These are phyloP conservation scores for Fragariocoptes setiger DNA, from an alignment of 1,140 invertebrate species.

Conservation along the genomic window DNA sequence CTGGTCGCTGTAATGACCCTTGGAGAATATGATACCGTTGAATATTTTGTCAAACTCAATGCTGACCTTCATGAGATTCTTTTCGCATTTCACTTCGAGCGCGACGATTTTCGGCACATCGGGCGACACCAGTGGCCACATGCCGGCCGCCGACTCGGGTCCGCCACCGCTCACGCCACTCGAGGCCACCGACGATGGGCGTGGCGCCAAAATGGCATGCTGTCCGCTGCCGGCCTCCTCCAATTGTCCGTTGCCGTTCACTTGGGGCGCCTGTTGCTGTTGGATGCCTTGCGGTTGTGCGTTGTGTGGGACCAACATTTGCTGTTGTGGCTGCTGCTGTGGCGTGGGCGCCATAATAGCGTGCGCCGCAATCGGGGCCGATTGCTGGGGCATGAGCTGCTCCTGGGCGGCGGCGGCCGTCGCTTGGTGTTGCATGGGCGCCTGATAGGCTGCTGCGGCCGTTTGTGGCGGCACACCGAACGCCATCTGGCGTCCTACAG, in stretches of 20 bases:
- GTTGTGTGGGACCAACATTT: background rate
- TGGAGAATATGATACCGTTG: slow-evolving; percentile 14
- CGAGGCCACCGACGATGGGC: no score
- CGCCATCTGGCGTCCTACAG: no score
- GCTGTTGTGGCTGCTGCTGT: background rate
- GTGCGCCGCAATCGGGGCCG: background rate
- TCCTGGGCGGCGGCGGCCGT: background rate
- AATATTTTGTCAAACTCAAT: slow-evolving; percentile 15
- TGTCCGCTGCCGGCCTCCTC: background rate
- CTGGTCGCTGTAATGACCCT: slow-evolving; percentile 37
- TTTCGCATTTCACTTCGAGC: slow-evolving; percentile 15
- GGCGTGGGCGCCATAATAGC: background rate
- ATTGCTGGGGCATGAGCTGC: background rate
- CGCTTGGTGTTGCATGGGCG: background rate
- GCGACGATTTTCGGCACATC: slow-evolving; percentile 14
- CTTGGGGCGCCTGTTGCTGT: background rate
- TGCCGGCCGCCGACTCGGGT: slow-evolving; percentile 4
- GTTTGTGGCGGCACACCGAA: no score
- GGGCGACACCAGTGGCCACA: slow-evolving; percentile 12
- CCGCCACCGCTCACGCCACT: slow-evolving; percentile 11
- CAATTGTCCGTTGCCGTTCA: background rate
- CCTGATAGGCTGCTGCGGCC: background rate
- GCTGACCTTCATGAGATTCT: slow-evolving; percentile 14
- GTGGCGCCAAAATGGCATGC: background rate
- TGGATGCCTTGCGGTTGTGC: background rate